These are phyloP conservation scores for Fregetta grallaria DNA, from an alignment of 2,113 vertebrate species.

Conservation along the genomic window DNA sequence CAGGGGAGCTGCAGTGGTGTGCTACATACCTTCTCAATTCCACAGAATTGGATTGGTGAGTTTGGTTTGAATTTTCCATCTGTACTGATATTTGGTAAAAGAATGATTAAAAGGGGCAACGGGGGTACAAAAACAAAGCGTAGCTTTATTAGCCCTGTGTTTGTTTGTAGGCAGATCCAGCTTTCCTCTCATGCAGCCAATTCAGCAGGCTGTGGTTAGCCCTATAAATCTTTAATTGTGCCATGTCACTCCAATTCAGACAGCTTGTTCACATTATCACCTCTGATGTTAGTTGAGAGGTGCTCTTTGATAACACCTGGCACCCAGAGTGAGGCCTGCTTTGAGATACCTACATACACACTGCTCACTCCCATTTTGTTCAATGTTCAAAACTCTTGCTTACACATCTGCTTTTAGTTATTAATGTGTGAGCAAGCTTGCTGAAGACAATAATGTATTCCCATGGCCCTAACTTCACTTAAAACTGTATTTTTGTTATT, in stretches of 20 bases:
- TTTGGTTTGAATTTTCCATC: neutral
- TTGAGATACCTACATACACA: neutral
- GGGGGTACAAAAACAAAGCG: neutral
- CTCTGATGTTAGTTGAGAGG: constrained; percentile 14
- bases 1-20: neutral
- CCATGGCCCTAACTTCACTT: neutral
- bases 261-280: constrained; percentile 40
- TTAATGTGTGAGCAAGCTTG: neutral
- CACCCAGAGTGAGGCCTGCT: neutral
- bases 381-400: neutral
- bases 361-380: neutral
- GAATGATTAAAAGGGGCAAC: neutral
- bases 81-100: neutral
- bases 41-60: neutral
- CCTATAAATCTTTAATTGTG: constrained; percentile 34
- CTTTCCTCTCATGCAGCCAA: neutral
- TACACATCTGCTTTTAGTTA: neutral
- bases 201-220: constrained; percentile 6
- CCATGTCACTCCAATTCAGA: neutral
- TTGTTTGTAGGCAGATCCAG: neutral
- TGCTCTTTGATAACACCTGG: constrained; percentile 26
- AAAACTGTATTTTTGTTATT: neutral
- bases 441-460: neutral
- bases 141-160: neutral
- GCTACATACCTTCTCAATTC: neutral